Percentiles rank a stretch among this genome's conserved stretches.
These are phyloP conservation scores for Notocelia uddmanniana DNA, from an alignment of 2,888 invertebrate genomes.

Conservation along the genomic window DNA sequence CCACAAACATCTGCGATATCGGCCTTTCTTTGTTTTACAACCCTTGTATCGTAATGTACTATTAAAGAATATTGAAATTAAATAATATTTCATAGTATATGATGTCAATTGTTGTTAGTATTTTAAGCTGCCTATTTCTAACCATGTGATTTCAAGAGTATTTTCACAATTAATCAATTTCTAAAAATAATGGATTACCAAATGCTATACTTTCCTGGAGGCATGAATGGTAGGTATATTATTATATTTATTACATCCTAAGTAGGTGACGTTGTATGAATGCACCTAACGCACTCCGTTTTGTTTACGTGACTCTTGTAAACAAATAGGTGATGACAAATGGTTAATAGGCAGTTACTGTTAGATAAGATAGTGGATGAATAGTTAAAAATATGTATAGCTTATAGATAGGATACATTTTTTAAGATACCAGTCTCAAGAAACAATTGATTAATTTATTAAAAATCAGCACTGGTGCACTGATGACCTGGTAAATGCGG, in stretches of 20 bases:
- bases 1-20: too few relatives aligned
- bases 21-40: too few relatives aligned
- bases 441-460: not conserved
- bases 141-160: not conserved
- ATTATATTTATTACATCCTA: not conserved
- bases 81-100: too few relatives aligned
- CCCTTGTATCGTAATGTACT: too few relatives aligned
- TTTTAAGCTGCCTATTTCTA: not conserved
- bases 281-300: not conserved
- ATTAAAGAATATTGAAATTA: too few relatives aligned
- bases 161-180: not conserved
- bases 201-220: not conserved
- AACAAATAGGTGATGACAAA: conserved; percentile 23
- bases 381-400: too few relatives aligned
- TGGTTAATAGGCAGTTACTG: not conserved
- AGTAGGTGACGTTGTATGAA: not conserved
- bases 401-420: too few relatives aligned
- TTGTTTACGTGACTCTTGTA: conserved; percentile 7
- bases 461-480: too few relatives aligned
- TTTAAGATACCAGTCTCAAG: conserved; percentile 2
- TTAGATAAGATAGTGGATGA: conserved; percentile 27
- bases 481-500: too few relatives aligned
- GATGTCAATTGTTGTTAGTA: too few relatives aligned
- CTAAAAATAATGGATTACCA: too few relatives aligned
- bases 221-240: not conserved